Percentiles rank a stretch among this genome's conserved stretches.
Conservation (phyloP, 2,888 invertebrate species). For the Caenorhabditis sulstoni region DNA sequence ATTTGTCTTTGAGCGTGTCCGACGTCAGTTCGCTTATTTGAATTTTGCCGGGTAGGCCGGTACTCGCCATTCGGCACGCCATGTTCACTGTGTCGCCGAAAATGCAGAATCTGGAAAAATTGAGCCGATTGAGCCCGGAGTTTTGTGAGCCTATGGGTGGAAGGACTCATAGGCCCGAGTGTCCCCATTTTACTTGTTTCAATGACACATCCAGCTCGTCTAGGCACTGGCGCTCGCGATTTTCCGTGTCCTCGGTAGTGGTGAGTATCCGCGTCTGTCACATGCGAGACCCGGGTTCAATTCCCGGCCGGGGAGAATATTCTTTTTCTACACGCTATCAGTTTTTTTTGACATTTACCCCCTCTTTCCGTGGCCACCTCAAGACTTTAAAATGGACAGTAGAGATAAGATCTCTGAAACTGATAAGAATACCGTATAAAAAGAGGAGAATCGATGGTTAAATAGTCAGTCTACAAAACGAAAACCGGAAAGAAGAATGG, state of each 20-base stretch:
- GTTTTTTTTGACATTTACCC: too few relatives aligned
- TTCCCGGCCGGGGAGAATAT: constrained; percentile 69
- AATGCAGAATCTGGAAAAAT: constrained; percentile 67
- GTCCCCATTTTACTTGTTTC: too few relatives aligned
- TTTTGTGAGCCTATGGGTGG: too few relatives aligned
- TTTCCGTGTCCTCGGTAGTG: constrained; percentile 62
- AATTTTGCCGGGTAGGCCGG: constrained; percentile 62
- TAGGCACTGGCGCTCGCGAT: background rate
- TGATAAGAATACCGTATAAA: too few relatives aligned
- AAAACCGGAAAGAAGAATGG: too few relatives aligned
- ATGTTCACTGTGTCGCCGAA: constrained; percentile 71
- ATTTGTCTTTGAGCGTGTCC: constrained; percentile 46
- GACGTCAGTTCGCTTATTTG: constrained; percentile 64
- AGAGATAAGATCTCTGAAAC: too few relatives aligned
- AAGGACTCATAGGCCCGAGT: too few relatives aligned
- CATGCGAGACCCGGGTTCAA: constrained; percentile 71
- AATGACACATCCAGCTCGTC: background rate
- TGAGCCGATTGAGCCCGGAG: too few relatives aligned
- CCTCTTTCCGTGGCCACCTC: too few relatives aligned
- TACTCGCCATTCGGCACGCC: constrained; percentile 70
- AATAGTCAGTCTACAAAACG: too few relatives aligned
- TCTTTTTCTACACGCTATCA: background rate
- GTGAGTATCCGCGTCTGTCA: constrained; percentile 72
- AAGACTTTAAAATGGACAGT: too few relatives aligned
- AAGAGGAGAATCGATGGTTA: too few relatives aligned